A percentile compares a stretch with the other conserved stretches of the same genome.
Conservation (phyloP, 1,140 invertebrate genomes). For the Cydia splendana region DNA sequence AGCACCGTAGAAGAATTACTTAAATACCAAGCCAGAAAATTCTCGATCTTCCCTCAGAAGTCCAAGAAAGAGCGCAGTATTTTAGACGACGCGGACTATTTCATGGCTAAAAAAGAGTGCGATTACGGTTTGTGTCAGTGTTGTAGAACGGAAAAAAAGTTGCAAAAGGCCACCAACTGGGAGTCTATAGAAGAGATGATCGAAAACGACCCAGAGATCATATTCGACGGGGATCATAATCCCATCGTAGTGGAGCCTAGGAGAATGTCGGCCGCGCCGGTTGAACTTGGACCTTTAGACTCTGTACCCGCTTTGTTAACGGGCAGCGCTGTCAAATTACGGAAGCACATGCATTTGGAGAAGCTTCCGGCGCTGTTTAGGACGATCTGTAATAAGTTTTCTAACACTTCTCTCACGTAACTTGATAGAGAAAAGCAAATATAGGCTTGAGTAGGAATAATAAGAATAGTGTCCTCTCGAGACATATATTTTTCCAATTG, state of each 20-base stretch:
- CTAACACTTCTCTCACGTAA: constrained; percentile 45
- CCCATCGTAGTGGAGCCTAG: constrained; percentile 59
- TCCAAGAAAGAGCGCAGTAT: constrained; percentile 62
- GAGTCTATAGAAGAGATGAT: constrained; percentile 72
- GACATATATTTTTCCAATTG: background rate
- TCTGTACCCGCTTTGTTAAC: constrained; percentile 14
- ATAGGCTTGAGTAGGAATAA: background rate
- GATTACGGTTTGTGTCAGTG: constrained; percentile 70
- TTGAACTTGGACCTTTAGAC: constrained; percentile 1
- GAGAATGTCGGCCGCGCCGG: constrained; percentile 35
- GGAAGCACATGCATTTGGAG: constrained; percentile 46
- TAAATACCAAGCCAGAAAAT: constrained; percentile 64
- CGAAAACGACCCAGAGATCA: constrained; percentile 74
- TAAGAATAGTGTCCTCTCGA: background rate
- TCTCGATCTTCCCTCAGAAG: constrained; percentile 62
- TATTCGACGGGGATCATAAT: constrained; percentile 69
- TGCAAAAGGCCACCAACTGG: constrained; percentile 60
- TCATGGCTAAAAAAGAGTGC: constrained; percentile 68
- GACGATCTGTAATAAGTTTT: constrained; percentile 56
- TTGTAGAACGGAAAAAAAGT: constrained; percentile 58
- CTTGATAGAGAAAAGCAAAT: background rate
- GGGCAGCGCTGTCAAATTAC: constrained; percentile 37
- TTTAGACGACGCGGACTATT: constrained; percentile 67
- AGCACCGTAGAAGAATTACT: constrained; percentile 58
- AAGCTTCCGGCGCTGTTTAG: constrained; percentile 56